Percentiles rank a stretch among this genome's conserved stretches.
Evolutionary conservation across 2,797 vertebrate species (phyloP).

Genomic region (Epinephelus malabaricus): DNA sequence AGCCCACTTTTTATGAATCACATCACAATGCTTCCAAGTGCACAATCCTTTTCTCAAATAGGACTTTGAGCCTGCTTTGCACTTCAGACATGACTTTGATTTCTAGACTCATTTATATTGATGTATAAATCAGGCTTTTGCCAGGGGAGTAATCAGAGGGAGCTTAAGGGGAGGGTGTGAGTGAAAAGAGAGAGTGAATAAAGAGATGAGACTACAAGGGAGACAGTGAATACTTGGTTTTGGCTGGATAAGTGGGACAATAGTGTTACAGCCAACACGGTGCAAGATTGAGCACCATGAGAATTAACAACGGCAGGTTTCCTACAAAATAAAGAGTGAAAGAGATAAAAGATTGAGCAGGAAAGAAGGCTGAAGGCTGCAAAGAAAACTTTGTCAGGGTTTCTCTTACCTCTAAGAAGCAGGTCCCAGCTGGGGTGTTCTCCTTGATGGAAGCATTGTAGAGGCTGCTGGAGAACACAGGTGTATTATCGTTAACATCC

Average conservation of each 20-base stretch:
- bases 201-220: conserved; percentile 55
- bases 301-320: conserved; percentile 47
- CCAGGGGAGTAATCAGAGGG: conserved; percentile 65
- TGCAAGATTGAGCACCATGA: conserved; percentile 57
- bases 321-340: conserved; percentile 28
- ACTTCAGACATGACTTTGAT: conserved; percentile 59
- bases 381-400: conserved; percentile 5
- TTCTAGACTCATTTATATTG: conserved; percentile 60
- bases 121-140: conserved; percentile 65
- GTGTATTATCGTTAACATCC: conserved; percentile 96
- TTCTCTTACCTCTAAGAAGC: conserved; percentile 94
- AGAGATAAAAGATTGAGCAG: conserved; percentile 20
- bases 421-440: conserved; percentile 92
- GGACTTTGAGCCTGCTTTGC: conserved; percentile 42
- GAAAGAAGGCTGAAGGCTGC: neutral
- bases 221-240: conserved; percentile 61
- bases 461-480: conserved; percentile 91
- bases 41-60: conserved; percentile 39
- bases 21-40: conserved; percentile 44
- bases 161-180: conserved; percentile 46
- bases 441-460: conserved; percentile 96
- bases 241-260: conserved; percentile 69
- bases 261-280: conserved; percentile 39
- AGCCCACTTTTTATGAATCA: conserved; percentile 61
- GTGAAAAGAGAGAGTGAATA: conserved; percentile 50